phyloP scores from a whole-genome alignment of 2,888 invertebrate species.

The Xestia sexstrigata region DNA sequence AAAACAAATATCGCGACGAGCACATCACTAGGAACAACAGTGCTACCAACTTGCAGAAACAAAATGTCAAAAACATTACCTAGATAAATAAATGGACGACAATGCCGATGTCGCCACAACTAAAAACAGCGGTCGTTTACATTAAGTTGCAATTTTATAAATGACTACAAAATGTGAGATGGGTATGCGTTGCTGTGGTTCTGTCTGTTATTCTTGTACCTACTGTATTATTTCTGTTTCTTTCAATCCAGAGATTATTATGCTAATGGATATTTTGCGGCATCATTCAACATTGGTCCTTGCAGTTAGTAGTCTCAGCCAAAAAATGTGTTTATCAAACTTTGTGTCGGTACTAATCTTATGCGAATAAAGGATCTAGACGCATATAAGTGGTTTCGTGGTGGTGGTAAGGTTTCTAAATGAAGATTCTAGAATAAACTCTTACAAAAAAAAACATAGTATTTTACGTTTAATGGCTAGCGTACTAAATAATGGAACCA shows the following conservation, averaged over 20 bases:
- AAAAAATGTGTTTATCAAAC: not conserved
- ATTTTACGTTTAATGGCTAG: not conserved
- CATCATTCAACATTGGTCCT: not conserved
- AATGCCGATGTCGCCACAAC: constrained; percentile 67
- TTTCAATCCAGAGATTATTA: not conserved
- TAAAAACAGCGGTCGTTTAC: constrained; percentile 76
- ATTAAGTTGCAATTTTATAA: constrained; percentile 82
- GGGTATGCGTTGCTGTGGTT: constrained; percentile 24
- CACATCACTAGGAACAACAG: constrained; percentile 52
- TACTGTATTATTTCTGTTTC: not conserved
- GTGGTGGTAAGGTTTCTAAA: not conserved
- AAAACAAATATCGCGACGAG: constrained; percentile 51
- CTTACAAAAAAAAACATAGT: not conserved
- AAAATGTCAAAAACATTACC: constrained; percentile 71
- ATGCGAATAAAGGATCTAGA: no score
- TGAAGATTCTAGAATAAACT: not conserved
- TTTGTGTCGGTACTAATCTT: not conserved
- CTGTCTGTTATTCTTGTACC: constrained; percentile 17
- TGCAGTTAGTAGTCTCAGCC: no score
- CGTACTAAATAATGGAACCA: not conserved
- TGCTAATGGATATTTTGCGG: not conserved
- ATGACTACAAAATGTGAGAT: constrained; percentile 53
- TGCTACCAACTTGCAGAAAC: constrained; percentile 51
- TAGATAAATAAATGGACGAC: constrained; percentile 65
- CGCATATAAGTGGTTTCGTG: no score